Base-by-base conservation (phyloP, 2,113 vertebrate genomes). In the Neomonachus schauinslandi region DNA sequence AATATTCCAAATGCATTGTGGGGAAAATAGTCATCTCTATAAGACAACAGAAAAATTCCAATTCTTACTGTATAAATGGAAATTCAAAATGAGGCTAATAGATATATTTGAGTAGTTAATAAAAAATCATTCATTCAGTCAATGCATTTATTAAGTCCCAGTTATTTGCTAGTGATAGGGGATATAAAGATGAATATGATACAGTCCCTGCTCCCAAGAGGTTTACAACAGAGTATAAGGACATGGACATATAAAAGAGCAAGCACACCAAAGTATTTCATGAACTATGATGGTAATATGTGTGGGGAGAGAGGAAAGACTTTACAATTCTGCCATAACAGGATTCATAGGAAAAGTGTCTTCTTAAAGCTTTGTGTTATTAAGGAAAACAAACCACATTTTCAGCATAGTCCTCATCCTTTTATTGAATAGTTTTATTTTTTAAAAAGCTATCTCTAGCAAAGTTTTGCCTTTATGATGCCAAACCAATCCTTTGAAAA, bases 1-100 rank as follows among this genome's bases (percentile, higher is more conserved):
- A 95, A 97, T 93, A 14, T 63, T 95, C 74, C 36, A 92, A 96
- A 80, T 92, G 61, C 36, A 92, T 83, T 94, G 81, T 97, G 81
- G 67, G 36, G 39, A 93, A 95, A 95, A 88, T 16, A 89, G 46
- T 65, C 57, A 94, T 96, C 31, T 92, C 81, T 97, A 71, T 39
- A 80, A 96, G n/a, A 95, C 26, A 95, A 96, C 12, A 96, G 76
- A 86, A 94, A 95, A 93, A 71, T 71, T 72, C 65, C 21, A 89
- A 91, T 91, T 91, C 28, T 95, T 81, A 46, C 33, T 77, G 26
- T 33, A 76, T 46, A 96, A 80, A 92, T 72, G 21, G n/a, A 95
- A 97, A 91, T 46, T 92, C 55, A 89, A 93, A 97, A 77, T 74
- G 51, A 49, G 36, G 94, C 83, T 93, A 57, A 89, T 61, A 80